phyloP scores from a whole-genome alignment of 2,888 invertebrate genomes.

The Epinotia ramella region DNA sequence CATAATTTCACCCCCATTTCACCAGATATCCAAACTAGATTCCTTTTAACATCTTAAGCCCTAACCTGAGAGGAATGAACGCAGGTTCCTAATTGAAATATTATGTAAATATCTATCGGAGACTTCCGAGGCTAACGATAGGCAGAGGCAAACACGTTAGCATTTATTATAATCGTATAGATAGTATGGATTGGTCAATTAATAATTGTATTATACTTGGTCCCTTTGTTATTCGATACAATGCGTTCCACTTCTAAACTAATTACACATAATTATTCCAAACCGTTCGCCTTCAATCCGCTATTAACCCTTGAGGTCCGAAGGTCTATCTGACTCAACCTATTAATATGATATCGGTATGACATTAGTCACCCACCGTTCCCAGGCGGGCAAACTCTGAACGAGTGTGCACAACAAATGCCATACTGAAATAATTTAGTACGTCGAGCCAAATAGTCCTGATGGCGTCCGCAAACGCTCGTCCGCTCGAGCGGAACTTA shows the following conservation, averaged over 20 bases:
- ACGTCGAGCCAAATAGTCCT: conserved; percentile 50
- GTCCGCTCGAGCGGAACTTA: conserved; percentile 72
- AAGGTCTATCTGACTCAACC: background rate
- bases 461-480: conserved; percentile 62
- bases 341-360: background rate
- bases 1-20: background rate
- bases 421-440: background rate
- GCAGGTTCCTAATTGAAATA: too few relatives aligned
- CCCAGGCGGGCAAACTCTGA: background rate
- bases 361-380: background rate
- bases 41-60: too few relatives aligned
- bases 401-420: background rate
- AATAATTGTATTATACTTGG: background rate
- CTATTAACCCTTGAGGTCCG: conserved; percentile 24
- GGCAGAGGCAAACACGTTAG: too few relatives aligned
- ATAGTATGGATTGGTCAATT: background rate
- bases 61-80: too few relatives aligned
- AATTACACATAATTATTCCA: conserved; percentile 27
- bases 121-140: too few relatives aligned
- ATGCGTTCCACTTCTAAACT: conserved; percentile 14
- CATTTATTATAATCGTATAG: too few relatives aligned
- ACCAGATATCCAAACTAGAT: too few relatives aligned
- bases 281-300: conserved; percentile 19
- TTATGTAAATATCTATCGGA: too few relatives aligned
- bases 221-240: conserved; percentile 6